A percentile compares a stretch with the other conserved stretches of the same genome.
Conservation (phyloP, 2,113 vertebrate genomes). For the Cricetomys ansorgei region DNA sequence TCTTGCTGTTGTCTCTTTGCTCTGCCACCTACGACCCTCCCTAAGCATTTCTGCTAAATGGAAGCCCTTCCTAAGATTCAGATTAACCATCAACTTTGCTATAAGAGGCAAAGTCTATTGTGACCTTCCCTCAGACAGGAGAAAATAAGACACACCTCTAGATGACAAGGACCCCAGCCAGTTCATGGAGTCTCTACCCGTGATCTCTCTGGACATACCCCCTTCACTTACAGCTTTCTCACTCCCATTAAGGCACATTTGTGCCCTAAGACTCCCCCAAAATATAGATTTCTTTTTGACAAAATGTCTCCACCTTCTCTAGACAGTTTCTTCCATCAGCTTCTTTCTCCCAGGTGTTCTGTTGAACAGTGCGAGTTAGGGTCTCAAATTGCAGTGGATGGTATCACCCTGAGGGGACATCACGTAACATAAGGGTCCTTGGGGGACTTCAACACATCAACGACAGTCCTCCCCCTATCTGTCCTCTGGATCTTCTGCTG, state of each 20-base stretch:
- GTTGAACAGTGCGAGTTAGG: background rate
- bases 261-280: background rate
- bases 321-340: background rate
- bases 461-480: background rate
- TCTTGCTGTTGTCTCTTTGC: background rate
- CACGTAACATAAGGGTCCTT: background rate
- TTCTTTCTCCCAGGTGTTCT: background rate
- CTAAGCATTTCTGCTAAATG: background rate
- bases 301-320: background rate
- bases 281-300: background rate
- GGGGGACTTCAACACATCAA: background rate
- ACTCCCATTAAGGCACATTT: background rate
- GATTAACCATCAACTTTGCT: background rate
- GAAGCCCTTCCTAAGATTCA: background rate
- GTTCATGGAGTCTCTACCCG: too few relatives aligned
- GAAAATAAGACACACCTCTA: background rate
- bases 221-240: background rate
- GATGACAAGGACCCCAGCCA: background rate
- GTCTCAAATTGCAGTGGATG: background rate
- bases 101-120: background rate
- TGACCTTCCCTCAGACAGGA: background rate
- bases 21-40: too few relatives aligned
- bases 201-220: background rate
- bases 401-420: background rate
- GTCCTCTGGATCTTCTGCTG: background rate